Evolutionary conservation across 2,888 invertebrate genomes (phyloP), one percentile per base, ranked within the genome.

Genomic region (Thyatira batis): DNA sequence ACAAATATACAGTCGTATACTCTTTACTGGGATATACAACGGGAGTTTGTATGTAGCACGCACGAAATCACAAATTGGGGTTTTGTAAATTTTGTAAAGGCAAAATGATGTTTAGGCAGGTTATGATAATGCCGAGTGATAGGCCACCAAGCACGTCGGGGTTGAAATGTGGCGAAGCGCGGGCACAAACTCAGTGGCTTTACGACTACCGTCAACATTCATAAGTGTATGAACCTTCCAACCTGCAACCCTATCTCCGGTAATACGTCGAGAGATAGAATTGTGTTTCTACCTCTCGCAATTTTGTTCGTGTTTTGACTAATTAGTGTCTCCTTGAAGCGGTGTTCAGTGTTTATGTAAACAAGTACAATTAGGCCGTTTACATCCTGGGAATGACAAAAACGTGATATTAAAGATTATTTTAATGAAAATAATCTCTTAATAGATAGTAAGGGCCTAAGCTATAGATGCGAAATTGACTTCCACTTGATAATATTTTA

Each of bases 111-210:
- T 61, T 67, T 66, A 60, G 51, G 50, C 49, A 58, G 57, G 58
- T 56, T 46, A 50, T 33, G 70, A 65, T 65, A 59, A 69, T 69
- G 58, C 50, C 54, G 49, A 48, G 53, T 56, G 67, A 69, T 70
- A 70, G 60, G 57, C 65, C 59, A 70, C 67, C 65, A 52, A 63
- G 67, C 70, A 69, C 54, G 54, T 63, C 58, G 48, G 53, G 57
- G 55, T 28, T 45, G 54, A 54, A 50, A 61, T 39, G 17, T n/a
- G 17, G 17, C 17, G 17, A 39, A 39, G n/a, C 17, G 39, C 17
- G 39, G 39, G 27, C 27, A 20, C 28, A 17, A 27, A 48, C 9
- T 17, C 13, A 13, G 45, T 23, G 45, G 13, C 13, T 23, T 45
- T 45, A 45, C 17, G 13, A 28, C 48, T 17, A 48, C 48, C 48